These are phyloP conservation scores for Liposcelis brunnea DNA, from an alignment of 2,888 invertebrate genomes.

Conservation along the genomic window DNA sequence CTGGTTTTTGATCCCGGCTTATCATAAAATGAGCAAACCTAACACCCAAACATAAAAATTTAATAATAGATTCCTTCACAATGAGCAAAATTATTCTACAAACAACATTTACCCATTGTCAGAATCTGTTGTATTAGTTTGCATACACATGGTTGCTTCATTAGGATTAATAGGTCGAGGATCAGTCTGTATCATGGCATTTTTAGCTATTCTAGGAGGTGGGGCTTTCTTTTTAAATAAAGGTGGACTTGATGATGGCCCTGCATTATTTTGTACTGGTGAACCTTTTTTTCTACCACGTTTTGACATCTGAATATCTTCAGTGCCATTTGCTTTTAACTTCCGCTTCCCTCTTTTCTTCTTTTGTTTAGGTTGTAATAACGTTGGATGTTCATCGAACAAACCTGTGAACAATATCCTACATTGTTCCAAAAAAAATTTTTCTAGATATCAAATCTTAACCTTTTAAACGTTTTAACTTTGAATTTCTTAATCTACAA, in stretches of 20 bases:
- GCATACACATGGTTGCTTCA: neutral
- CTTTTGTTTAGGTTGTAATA: conserved; percentile 2
- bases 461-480: too few species aligned
- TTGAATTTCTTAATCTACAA: too few species aligned
- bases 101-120: neutral
- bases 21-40: neutral
- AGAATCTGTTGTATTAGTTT: neutral
- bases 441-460: too few species aligned
- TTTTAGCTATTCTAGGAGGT: neutral
- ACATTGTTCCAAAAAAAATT: neutral
- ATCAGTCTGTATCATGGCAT: conserved; percentile 1
- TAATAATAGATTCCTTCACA: neutral
- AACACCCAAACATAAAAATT: neutral
- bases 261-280: neutral
- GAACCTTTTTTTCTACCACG: neutral
- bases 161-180: neutral
- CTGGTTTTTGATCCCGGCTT: neutral
- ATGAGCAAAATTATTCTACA: too few species aligned
- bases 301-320: neutral
- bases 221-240: too few species aligned
- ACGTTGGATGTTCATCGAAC: conserved; percentile 5
- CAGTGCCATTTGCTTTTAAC: neutral
- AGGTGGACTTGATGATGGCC: neutral
- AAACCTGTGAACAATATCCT: conserved; percentile 1
- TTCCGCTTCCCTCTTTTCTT: conserved; percentile 1